Conservation (phyloP, 2,113 vertebrate species). For the Cryptomyrus ogoouensis region DNA sequence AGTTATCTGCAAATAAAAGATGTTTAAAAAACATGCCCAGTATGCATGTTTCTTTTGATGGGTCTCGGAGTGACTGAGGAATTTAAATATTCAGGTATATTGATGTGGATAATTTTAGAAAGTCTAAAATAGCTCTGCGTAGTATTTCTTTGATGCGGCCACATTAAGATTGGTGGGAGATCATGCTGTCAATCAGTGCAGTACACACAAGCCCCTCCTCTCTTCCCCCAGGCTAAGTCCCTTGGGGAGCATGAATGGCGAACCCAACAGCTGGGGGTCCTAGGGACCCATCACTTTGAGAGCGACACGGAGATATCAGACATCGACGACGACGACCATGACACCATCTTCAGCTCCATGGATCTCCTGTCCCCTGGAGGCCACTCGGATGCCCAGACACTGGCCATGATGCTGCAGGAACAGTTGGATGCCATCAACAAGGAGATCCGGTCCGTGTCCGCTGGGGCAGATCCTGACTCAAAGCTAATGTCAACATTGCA, state of each 20-base stretch:
- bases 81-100: neutral
- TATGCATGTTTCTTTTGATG: neutral
- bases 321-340: constrained; percentile 92
- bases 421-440: constrained; percentile 98
- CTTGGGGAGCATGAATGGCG: constrained; percentile 95
- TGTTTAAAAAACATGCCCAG: neutral
- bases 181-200: neutral
- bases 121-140: neutral
- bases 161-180: neutral
- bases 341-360: constrained; percentile 97
- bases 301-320: constrained; percentile 98
- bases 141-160: neutral
- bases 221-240: constrained; percentile 76
- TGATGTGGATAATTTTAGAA: neutral
- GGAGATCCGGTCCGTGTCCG: constrained; percentile 79
- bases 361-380: constrained; percentile 91
- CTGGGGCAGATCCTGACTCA: neutral
- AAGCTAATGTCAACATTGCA: neutral
- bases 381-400: constrained; percentile 92
- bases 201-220: neutral
- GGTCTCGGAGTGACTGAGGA: neutral
- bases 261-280: constrained; percentile 79
- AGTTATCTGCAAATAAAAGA: neutral
- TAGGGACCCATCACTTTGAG: constrained; percentile 87
- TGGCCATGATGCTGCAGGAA: constrained; percentile 99